Evolutionary conservation across 2,113 vertebrate genomes (phyloP), one percentile per base, ranked within the genome.

Genomic region (Trichechus manatus): DNA sequence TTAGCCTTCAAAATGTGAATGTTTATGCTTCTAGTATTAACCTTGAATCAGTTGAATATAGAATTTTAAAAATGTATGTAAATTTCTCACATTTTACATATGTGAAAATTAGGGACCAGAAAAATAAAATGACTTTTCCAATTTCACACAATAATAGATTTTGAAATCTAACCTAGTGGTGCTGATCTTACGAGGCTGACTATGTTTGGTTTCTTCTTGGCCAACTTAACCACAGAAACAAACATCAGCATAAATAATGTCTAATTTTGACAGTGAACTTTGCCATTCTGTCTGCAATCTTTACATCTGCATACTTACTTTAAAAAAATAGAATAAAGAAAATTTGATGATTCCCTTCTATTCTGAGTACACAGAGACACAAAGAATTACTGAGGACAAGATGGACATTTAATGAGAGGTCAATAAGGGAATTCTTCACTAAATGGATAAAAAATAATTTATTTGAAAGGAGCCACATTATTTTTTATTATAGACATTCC

Each of bases 181-280:
- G 11, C 10, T 44, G 66, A 74, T 85, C 53, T 7, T 6, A 47
- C 39, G 9, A 78, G 17, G 1, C 22, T 94, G 39, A 84, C 92
- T 90, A 23, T 53, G 42, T 72, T 91, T 94, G n/a, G 19, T 31
- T 94, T 83, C 64, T 74, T 82, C 19, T 27, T 80, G 91, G 72
- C 23, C 59, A 93, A 85, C 47, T 39, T 20, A 94, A 33, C 22
- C 44, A 50, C 3, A 50, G 14, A 75, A 36, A 78, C 95, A 94
- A 91, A 68, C 72, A 11, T 79, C 23, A 91, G 17, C 29, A 93
- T 89, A 61, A 81, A 91, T 91, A 85, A 61, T 66, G 19, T 50
- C 8, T 91, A 78, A 91, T 96, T 94, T 92, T 94, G 77, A 59
- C 42, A 29, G 10, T n/a, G 25, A 25, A 83, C 22, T 56, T 59